Base-by-base conservation (phyloP, 64 coral and sea anemone genomes). In the Actinia tenebrosa region DNA sequence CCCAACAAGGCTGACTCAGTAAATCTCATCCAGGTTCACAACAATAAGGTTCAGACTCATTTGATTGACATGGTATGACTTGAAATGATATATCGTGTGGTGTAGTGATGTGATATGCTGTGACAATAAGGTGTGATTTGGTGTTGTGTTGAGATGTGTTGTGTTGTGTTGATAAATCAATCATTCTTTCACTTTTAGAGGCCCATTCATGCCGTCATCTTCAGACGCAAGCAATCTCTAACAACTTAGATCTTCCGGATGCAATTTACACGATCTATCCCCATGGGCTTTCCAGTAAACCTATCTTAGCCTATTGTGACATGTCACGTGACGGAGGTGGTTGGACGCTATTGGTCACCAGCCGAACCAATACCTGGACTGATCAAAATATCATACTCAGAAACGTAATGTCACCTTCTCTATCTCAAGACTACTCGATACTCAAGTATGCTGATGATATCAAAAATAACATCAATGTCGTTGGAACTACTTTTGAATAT, bases 261-360 rank as follows among this genome's bases (percentile, higher is more conserved):
- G 90, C 83, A 3, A 18, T 87, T 42, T 95, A 95, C 86, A 89
- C 83, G 47, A 91, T 95, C 20, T 87, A 89, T 22, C 94, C 94
- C 10, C 88, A 80, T 17, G 77, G 87, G 8, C 37, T 62, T 20
- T 46, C 83, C 1, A 69, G 80, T 53, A 18, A 60, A 60, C 15
- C 80, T 10, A 84, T 95, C 13, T 10, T 79, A 45, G 87, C 75
- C 4, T 92, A 89, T 53, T 95, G 94, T 82, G 94, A 95, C 77
- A 92, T 95, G 90, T 80, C 94, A 89, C 94, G 94, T 89, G 94
- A 95, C 19, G 94, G 94, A 20, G 94, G 94, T 5, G 94, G 94
- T 22, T 95, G 94, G 94, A 95, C 94, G 0, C 79, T 95, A 80
- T 80, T 95, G 87, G 94, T 95, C 83, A 89, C 90, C 13, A 95